phyloP scores from a whole-genome alignment of 1,140 invertebrate species.

The Tribolium madens region DNA sequence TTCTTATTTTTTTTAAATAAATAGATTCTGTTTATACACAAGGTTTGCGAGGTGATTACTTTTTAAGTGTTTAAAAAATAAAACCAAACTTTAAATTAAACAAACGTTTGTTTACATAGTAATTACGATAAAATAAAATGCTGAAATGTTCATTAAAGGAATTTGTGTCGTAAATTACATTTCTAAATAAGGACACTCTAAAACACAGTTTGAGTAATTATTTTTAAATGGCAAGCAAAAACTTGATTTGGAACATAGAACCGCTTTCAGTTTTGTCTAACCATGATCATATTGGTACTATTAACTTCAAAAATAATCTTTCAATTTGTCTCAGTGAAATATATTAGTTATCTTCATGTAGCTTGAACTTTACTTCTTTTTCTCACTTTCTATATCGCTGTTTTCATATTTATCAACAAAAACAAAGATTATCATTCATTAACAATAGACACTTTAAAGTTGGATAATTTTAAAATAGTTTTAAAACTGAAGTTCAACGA shows the following conservation, averaged over 20 bases:
- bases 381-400: neutral
- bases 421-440: neutral
- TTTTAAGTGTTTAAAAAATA: neutral
- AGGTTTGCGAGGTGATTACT: neutral
- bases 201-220: neutral
- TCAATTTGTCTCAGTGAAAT: neutral
- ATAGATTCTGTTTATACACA: neutral
- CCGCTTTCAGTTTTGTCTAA: neutral
- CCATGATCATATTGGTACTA: neutral
- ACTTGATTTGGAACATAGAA: neutral
- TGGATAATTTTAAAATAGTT: neutral
- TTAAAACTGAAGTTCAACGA: neutral
- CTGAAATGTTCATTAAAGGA: constrained; percentile 12
- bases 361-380: neutral
- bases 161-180: constrained; percentile 9
- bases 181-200: constrained; percentile 6
- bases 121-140: constrained; percentile 14
- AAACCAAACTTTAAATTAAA: constrained; percentile 1
- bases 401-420: neutral
- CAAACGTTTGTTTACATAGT: constrained; percentile 2
- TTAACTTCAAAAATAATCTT: neutral
- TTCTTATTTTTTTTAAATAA: constrained; percentile 1
- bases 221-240: neutral
- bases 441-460: neutral
- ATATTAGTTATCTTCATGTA: too few relatives aligned